phyloP scores from a whole-genome alignment of 2,888 invertebrate genomes.

The Anagyrus pseudococci region DNA sequence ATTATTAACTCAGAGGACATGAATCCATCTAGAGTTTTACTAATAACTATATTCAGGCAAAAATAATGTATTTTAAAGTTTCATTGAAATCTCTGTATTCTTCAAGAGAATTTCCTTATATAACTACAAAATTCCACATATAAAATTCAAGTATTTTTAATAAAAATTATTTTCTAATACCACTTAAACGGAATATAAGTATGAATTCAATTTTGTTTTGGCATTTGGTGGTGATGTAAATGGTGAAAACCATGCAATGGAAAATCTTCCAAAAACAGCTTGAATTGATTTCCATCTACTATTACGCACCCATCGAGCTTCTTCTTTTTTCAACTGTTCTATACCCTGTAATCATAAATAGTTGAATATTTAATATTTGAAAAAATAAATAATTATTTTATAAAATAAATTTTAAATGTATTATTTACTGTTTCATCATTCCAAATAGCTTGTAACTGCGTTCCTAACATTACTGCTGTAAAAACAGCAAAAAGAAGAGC shows the following conservation, averaged over 20 bases:
- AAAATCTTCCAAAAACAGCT: slow-evolving; percentile 96
- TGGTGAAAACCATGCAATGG: slow-evolving; percentile 93
- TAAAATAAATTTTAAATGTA: background rate
- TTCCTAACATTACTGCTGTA: slow-evolving; percentile 96
- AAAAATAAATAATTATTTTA: too few relatives aligned
- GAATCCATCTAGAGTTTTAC: too few relatives aligned
- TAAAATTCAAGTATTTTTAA: too few relatives aligned
- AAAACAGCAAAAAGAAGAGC: slow-evolving; percentile 96
- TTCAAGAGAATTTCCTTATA: too few relatives aligned
- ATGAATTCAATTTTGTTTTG: slow-evolving; percentile 79
- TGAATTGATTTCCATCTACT: slow-evolving; percentile 95
- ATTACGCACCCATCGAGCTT: slow-evolving; percentile 90
- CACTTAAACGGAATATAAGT: slow-evolving; percentile 82
- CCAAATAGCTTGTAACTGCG: slow-evolving; percentile 96
- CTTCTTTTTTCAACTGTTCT: slow-evolving; percentile 95
- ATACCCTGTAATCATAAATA: slow-evolving; percentile 75
- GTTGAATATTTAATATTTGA: background rate
- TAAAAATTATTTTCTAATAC: background rate
- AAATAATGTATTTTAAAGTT: too few relatives aligned
- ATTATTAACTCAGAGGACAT: too few relatives aligned
- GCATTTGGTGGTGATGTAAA: slow-evolving; percentile 83
- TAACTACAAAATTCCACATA: too few relatives aligned
- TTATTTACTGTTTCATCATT: slow-evolving; percentile 91
- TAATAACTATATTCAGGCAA: too few relatives aligned
- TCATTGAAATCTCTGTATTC: too few relatives aligned